A percentile compares a stretch with the other conserved stretches of the same genome.
phyloP scores from a whole-genome alignment of 2,888 invertebrate species.

The Diogma glabrata region DNA sequence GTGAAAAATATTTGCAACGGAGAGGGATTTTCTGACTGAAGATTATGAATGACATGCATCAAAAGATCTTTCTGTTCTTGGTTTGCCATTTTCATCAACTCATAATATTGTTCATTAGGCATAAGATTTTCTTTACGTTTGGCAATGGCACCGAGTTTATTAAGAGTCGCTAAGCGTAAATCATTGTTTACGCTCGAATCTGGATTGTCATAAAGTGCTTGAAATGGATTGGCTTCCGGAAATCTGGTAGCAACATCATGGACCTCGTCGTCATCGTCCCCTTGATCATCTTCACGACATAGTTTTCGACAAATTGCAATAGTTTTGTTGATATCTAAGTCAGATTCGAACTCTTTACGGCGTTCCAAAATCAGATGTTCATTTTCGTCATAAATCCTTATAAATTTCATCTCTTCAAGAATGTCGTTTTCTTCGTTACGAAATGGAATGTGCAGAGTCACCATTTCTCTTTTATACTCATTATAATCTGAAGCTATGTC shows the following conservation, averaged over 20 bases:
- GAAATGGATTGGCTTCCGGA: conserved; percentile 11
- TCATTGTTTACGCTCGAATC: no score
- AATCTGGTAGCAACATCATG: conserved; percentile 14
- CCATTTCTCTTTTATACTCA: conserved; percentile 25
- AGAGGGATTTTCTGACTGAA: conserved; percentile 12
- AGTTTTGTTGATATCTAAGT: conserved; percentile 25
- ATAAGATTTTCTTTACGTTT: conserved; percentile 23
- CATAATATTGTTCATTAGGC: conserved; percentile 18
- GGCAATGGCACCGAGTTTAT: no score
- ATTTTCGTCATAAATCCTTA: no score
- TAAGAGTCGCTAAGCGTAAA: no score
- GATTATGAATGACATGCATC: no score
- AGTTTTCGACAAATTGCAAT: conserved; percentile 22
- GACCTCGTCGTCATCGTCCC: conserved; percentile 16
- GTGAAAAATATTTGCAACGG: conserved; percentile 18
- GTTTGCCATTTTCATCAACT: conserved; percentile 20
- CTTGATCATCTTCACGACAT: conserved; percentile 18
- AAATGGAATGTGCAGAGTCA: no score
- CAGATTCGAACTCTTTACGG: no score
- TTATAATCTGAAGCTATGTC: conserved; percentile 26
- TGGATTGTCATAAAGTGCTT: no score
- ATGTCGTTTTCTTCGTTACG: no score
- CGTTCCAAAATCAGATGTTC: no score
- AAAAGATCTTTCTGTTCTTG: conserved; percentile 18
- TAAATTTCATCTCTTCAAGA: no score